These are phyloP conservation scores for Tychaedon coryphoeus DNA, from an alignment of 2,113 vertebrate genomes.

Conservation along the genomic window DNA sequence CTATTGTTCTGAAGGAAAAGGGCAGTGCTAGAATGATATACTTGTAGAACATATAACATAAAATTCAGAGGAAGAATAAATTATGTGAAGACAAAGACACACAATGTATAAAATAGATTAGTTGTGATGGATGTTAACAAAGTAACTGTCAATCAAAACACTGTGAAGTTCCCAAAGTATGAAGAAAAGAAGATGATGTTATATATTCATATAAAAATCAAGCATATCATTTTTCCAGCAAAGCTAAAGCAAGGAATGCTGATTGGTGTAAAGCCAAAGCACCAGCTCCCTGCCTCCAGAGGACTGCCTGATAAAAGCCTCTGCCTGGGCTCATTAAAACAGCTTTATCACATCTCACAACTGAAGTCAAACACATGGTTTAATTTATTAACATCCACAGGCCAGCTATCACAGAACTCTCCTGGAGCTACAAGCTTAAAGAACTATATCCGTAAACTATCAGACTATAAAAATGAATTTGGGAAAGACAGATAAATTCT, in stretches of 20 bases:
- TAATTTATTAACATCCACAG: slow-evolving; percentile 41
- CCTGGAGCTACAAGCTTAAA: not conserved
- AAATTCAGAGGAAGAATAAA: not conserved
- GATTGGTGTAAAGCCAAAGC: not conserved
- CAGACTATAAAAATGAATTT: not conserved
- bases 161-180: not conserved
- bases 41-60: not conserved
- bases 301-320: not conserved
- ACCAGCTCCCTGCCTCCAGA: not conserved
- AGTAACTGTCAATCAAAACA: not conserved
- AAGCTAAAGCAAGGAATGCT: not conserved
- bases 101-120: not conserved
- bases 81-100: not conserved
- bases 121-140: not conserved
- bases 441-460: not conserved
- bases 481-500: not conserved
- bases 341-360: not conserved
- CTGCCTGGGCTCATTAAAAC: not conserved
- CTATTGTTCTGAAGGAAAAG: not conserved
- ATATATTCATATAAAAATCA: not conserved
- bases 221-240: not conserved
- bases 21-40: not conserved
- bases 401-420: not conserved
- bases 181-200: not conserved
- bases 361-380: slow-evolving; percentile 5